Evolutionary conservation across 2,113 vertebrate genomes (phyloP).

Genomic region (Phalacrocorax brasilianus): DNA sequence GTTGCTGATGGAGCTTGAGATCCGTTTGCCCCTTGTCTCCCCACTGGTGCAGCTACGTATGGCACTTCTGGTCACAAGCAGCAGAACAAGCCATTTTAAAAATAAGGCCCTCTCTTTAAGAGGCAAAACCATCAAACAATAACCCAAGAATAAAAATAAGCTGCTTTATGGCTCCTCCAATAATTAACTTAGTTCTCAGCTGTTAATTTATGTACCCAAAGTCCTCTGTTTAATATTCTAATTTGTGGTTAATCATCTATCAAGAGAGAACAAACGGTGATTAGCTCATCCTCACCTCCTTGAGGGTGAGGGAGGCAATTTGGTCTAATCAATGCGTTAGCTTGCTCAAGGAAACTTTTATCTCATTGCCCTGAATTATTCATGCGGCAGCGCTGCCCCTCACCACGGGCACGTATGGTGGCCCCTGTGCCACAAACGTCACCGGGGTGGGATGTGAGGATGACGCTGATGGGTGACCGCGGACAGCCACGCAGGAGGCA

Average conservation of each 20-base stretch:
- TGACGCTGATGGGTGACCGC: accelerated
- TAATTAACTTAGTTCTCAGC: conserved; percentile 6
- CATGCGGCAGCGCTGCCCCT: background rate
- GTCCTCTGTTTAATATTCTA: conserved; percentile 56
- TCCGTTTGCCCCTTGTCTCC: accelerated
- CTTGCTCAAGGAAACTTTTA: background rate
- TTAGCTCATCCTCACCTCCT: conserved; percentile 41
- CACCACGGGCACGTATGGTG: accelerated
- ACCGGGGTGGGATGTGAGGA: background rate
- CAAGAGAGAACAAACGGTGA: conserved; percentile 48
- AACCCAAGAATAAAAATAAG: conserved; percentile 1
- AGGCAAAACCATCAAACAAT: background rate
- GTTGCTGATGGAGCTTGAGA: accelerated
- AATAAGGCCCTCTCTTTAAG: background rate
- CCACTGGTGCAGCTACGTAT: accelerated
- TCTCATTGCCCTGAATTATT: background rate
- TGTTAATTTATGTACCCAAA: background rate
- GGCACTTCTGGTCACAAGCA: background rate
- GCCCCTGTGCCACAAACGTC: background rate
- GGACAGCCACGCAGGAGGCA: accelerated
- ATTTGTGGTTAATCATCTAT: conserved; percentile 55
- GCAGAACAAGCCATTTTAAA: background rate
- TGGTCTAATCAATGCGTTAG: background rate
- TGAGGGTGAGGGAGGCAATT: conserved; percentile 15
- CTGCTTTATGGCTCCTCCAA: background rate